phyloP scores from a whole-genome alignment of 2,113 vertebrate genomes.

The Collichthys lucidus region DNA sequence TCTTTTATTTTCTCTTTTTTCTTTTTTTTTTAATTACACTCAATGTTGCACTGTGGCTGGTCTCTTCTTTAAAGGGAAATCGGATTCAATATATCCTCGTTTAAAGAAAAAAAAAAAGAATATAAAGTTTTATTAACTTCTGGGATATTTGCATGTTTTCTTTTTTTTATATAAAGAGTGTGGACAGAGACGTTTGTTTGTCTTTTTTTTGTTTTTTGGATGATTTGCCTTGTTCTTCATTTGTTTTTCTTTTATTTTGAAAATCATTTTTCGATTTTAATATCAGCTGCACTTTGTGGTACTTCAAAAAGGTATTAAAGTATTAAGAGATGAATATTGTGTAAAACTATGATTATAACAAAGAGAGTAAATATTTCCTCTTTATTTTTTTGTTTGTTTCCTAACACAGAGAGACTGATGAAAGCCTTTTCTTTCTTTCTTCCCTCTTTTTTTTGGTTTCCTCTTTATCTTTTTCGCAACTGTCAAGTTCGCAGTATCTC shows the following conservation, averaged over 20 bases:
- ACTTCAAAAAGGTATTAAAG: constrained; percentile 77
- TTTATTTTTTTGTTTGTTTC: constrained; percentile 76
- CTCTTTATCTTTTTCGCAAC: constrained; percentile 67
- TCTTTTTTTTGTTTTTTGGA: constrained; percentile 41
- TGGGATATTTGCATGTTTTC: constrained; percentile 82
- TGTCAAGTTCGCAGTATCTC: constrained; percentile 72
- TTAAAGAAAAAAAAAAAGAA: constrained; percentile 65
- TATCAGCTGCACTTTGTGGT: constrained; percentile 83
- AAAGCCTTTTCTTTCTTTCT: constrained; percentile 44
- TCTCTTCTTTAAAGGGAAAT: constrained; percentile 77
- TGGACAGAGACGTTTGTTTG: constrained; percentile 66
- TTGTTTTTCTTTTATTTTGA: constrained; percentile 49
- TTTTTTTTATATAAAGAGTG: constrained; percentile 52
- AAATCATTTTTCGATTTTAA: constrained; percentile 67
- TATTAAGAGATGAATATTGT: constrained; percentile 81
- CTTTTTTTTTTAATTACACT: constrained; percentile 56
- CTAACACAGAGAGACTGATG: constrained; percentile 78
- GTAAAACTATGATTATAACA: constrained; percentile 82
- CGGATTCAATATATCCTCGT: constrained; percentile 75
- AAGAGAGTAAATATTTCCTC: constrained; percentile 82
- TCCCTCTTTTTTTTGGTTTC: constrained; percentile 27
- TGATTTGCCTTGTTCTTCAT: constrained; percentile 74
- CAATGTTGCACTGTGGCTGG: constrained; percentile 82
- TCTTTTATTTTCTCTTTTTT: constrained; percentile 15
- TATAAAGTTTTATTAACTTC: constrained; percentile 78